phyloP scores from a whole-genome alignment of 2,113 vertebrate genomes.

The Dasypus novemcinctus region DNA sequence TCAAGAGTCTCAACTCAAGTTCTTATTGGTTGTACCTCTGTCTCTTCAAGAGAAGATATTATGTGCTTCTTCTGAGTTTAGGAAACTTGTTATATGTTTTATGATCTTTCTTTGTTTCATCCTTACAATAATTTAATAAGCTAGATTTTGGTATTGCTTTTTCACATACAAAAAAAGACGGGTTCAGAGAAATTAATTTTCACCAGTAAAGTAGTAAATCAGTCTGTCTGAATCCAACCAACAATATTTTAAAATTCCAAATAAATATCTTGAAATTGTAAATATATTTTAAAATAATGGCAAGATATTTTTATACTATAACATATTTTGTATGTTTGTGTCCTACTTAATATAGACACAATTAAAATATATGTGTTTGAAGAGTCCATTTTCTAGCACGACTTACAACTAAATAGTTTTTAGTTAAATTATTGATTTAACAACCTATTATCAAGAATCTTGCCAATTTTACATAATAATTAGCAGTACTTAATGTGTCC shows the following conservation, averaged over 20 bases:
- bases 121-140: neutral
- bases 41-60: neutral
- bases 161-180: neutral
- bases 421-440: constrained; percentile 23
- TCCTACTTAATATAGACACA: neutral
- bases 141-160: neutral
- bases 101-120: neutral
- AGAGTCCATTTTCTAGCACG: neutral
- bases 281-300: constrained; percentile 14
- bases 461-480: neutral
- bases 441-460: neutral
- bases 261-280: neutral
- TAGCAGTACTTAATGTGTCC: neutral
- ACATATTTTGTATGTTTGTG: neutral
- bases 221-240: neutral
- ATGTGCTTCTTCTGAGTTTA: neutral
- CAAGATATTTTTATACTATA: neutral
- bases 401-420: neutral
- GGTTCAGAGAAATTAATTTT: neutral
- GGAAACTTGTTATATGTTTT: neutral
- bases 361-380: constrained; percentile 6
- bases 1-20: neutral
- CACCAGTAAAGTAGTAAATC: neutral
- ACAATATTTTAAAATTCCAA: neutral
- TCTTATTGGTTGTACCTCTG: neutral